Base-by-base conservation (phyloP, 2,113 vertebrate species). In the Oryzias woworae region DNA sequence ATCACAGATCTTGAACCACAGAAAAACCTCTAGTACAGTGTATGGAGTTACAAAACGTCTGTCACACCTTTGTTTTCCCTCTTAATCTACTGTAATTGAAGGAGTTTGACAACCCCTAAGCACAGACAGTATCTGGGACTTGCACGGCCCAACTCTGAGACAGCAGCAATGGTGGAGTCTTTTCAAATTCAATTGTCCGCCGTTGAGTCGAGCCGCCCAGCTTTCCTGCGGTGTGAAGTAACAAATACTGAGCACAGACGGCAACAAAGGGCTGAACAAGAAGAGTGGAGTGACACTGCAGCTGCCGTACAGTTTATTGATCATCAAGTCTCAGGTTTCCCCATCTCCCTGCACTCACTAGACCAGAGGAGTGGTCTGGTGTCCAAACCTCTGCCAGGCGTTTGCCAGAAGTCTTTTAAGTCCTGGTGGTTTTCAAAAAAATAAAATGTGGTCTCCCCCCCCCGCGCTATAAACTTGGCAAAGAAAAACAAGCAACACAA, bases 401-500 rank as follows among this genome's bases (percentile, higher is more conserved):
- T 53, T 43, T 58, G 24, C 68, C 26, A n/a, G 56, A 28, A 49
- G 70, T 75, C 64, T 73, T 80, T 69, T 54, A 8, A 31, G 78
- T 65, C 57, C 60, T 63, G 26, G 69, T 62, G 80, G 80, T 83
- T 87, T 72, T 61, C 64, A 78, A 77, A 70, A 77, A 75, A 20
- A 22, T 20, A 55, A 8, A 54, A 55, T 20, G 18, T 41, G 76
- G 75, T 71, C 80, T 75, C 53, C 58, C 17, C 64, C 71, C 75
- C 68, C 67, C 61, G 1, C 20, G 20, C 71, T 44, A 52, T 84
- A 77, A 73, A 73, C 73, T 23, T 75, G 75, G 74, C 73, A 64
- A 91, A 89, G 79, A 78, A 83, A 89, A 92, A 92, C 87, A 91
- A 91, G 77, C 89, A 80, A 31, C 3, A 69, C 72, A 90, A 91